Base-by-base conservation (phyloP, 2,113 vertebrate genomes). In the Spea bombifrons region DNA sequence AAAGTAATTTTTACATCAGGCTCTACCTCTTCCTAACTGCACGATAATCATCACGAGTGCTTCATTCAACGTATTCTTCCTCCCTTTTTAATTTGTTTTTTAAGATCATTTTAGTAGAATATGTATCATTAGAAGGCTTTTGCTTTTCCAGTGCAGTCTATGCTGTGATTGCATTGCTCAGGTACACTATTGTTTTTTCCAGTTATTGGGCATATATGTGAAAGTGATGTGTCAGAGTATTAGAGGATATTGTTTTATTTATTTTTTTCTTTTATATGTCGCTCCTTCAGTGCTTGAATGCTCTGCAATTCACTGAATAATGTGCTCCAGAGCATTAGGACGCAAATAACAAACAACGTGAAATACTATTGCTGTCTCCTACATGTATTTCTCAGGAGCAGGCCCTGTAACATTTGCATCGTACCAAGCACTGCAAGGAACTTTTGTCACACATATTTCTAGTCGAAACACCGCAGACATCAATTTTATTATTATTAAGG, bases 11-110 rank as follows among this genome's bases (percentile, higher is more conserved):
- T 81, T 12, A 15, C n/a, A 44, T 86, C 85, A 89, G 88, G 84
- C 17, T 85, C 88, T 90, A 91, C 92, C 91, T 93, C 91, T 92
- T 84, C 91, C 84, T 84, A 84, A 87, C 90, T 91, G 89, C 90
- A 83, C 88, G 90, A 87, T 81, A 85, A 85, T 86, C 84, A 83
- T 84, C 83, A 83, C 83, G 87, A 89, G 88, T 89, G 88, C 88
- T 91, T 87, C 84, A 81, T 81, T 82, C 13, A 66, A 13, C 55
- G 17, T 43, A 46, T 7, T 44, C 64, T 49, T 80, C 7, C 50
- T 53, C 12, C 43, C 53, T 71, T 71, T 8, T 53, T 12, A 43
- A 55, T 30, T 30, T 53, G 13, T 53, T 71, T 71, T 8, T 53
- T 12, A 43, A 55, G 8, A 52, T 43, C 49, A 71, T 6, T 15